Conservation (phyloP, 2,113 vertebrate species). For the Semnopithecus entellus region DNA sequence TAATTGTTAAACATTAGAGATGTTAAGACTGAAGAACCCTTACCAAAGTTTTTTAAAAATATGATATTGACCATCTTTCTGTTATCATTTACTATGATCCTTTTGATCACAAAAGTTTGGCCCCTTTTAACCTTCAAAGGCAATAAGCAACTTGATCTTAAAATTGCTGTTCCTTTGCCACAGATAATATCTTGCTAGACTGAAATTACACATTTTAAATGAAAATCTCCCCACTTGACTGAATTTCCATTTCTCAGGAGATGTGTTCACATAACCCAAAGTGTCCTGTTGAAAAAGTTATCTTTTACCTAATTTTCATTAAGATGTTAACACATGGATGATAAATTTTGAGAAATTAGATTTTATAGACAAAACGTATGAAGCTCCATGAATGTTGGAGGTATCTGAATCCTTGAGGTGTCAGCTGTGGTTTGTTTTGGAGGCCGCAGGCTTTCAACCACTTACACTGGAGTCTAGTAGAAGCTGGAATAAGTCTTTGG, state of each 20-base stretch:
- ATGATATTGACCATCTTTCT: background rate
- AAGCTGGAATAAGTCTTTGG: conserved; percentile 14
- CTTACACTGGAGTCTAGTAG: background rate
- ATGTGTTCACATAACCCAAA: background rate
- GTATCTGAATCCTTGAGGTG: conserved; percentile 1
- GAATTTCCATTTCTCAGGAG: conserved; percentile 15
- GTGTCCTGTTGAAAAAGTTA: background rate
- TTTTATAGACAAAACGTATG: background rate
- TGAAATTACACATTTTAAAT: conserved; percentile 48
- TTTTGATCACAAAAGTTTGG: background rate
- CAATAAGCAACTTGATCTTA: conserved; percentile 14
- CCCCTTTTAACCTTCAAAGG: conserved; percentile 5
- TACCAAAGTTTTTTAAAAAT: background rate
- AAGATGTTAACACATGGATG: conserved; percentile 6
- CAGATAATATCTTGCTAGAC: background rate
- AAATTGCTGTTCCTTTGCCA: background rate
- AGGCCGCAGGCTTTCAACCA: background rate
- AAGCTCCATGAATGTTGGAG: background rate
- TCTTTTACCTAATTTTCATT: background rate
- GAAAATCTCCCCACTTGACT: background rate
- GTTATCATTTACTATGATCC: background rate
- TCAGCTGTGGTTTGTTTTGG: background rate
- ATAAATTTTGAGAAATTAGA: conserved; percentile 21
- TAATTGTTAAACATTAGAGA: background rate
- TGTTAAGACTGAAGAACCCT: background rate